phyloP scores from a whole-genome alignment of 2,113 vertebrate genomes.

The Oophaga pumilio region DNA sequence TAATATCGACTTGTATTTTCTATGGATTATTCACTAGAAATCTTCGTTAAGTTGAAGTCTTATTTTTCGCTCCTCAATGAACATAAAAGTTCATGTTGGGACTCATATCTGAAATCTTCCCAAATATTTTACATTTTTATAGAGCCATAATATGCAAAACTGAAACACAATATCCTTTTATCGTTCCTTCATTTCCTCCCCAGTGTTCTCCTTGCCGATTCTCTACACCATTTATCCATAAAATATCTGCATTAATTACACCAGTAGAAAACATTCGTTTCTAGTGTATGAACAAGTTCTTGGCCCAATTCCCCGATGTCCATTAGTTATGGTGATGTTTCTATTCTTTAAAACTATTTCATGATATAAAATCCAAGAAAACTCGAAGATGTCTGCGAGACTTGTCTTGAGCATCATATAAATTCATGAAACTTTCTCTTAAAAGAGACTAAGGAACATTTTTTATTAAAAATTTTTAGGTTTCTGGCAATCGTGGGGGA shows the following conservation, averaged over 20 bases:
- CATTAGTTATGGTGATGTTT: conserved; percentile 39
- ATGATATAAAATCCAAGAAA: not conserved
- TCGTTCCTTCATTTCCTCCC: not conserved
- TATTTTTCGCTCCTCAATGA: not conserved
- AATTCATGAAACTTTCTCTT: not conserved
- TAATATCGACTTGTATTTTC: not conserved
- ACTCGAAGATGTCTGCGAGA: not conserved
- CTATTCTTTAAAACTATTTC: not conserved
- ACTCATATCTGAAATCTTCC: conserved; percentile 19
- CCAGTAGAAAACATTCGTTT: conserved; percentile 24
- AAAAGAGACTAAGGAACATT: not conserved
- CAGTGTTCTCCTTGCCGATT: conserved; percentile 21
- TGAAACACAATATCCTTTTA: conserved; percentile 34
- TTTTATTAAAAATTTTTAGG: not conserved
- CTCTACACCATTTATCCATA: conserved; percentile 34
- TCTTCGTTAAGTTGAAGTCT: not conserved
- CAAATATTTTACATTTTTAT: conserved; percentile 43
- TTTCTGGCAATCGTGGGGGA: not conserved
- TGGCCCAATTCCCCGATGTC: conserved; percentile 19
- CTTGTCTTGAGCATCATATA: not conserved
- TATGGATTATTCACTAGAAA: not conserved
- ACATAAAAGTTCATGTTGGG: conserved; percentile 21
- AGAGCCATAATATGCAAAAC: not conserved
- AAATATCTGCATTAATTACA: conserved; percentile 48
- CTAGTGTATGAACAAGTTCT: conserved; percentile 22